Evolutionary conservation across 2,797 vertebrate species (phyloP).

Genomic region (Sebastes aleutianus): DNA sequence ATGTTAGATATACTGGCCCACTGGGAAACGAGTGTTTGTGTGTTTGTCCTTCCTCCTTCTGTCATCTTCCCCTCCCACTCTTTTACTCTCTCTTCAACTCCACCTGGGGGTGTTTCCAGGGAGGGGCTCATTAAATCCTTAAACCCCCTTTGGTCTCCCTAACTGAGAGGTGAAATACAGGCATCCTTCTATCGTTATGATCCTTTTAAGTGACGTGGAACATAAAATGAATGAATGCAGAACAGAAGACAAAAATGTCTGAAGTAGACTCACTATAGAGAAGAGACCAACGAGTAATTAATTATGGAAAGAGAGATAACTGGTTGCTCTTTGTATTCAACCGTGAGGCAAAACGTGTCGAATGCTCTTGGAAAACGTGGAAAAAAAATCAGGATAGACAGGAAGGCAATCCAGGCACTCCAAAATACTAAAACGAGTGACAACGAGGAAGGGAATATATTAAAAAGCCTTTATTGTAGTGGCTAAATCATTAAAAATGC

Average conservation of each 20-base stretch:
- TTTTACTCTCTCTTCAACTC: constrained; percentile 42
- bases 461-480: too few species aligned
- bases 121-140: constrained; percentile 48
- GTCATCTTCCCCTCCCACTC: constrained; percentile 57
- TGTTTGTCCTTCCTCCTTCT: constrained; percentile 66
- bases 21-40: constrained; percentile 48
- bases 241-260: background rate
- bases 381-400: too few species aligned
- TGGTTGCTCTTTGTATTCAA: too few species aligned
- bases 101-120: constrained; percentile 47
- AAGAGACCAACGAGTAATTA: background rate
- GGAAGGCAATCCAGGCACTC: too few species aligned
- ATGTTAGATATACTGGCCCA: constrained; percentile 53
- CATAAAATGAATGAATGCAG: background rate
- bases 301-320: too few species aligned
- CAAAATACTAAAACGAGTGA: too few species aligned
- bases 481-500: too few species aligned
- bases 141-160: constrained; percentile 22
- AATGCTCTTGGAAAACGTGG: too few species aligned
- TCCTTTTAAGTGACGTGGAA: constrained; percentile 5
- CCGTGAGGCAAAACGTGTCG: too few species aligned
- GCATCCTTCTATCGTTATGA: background rate
- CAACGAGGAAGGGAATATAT: too few species aligned
- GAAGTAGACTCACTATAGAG: background rate
- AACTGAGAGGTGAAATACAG: constrained; percentile 23